These are phyloP conservation scores for Pygoscelis adeliae DNA, from an alignment of 2,113 vertebrate species.

Conservation along the genomic window DNA sequence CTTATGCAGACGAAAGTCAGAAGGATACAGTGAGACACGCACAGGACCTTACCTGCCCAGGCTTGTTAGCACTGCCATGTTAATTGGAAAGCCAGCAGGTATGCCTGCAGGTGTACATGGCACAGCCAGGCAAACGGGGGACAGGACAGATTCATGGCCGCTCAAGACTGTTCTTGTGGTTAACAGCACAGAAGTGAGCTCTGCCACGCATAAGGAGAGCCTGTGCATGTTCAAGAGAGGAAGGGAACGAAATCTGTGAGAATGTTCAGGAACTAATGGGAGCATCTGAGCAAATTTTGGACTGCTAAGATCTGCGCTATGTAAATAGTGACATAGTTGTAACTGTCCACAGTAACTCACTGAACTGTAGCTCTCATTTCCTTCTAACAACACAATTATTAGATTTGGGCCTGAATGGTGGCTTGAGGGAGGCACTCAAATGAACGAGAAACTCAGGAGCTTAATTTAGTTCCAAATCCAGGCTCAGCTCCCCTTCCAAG, in stretches of 20 bases:
- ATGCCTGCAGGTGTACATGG: accelerated
- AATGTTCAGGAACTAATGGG: background rate
- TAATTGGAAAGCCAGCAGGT: background rate
- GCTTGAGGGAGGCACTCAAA: background rate
- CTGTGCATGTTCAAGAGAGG: background rate
- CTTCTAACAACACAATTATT: background rate
- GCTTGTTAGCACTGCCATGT: background rate
- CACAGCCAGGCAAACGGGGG: accelerated
- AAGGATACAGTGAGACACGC: accelerated
- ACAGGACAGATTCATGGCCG: accelerated
- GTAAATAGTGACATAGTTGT: background rate
- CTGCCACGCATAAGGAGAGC: background rate
- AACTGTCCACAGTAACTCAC: background rate
- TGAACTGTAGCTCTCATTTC: background rate
- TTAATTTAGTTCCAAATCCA: background rate
- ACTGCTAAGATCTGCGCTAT: background rate
- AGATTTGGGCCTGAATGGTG: background rate
- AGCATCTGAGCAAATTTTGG: background rate
- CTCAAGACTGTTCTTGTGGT: background rate
- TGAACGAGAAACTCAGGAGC: background rate
- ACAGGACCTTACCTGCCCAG: background rate
- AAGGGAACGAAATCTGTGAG: background rate
- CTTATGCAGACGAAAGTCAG: too few species aligned
- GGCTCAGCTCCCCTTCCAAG: background rate
- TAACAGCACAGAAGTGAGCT: background rate